Conservation (phyloP, 1,140 invertebrate species). For the Bombus waltoni region DNA sequence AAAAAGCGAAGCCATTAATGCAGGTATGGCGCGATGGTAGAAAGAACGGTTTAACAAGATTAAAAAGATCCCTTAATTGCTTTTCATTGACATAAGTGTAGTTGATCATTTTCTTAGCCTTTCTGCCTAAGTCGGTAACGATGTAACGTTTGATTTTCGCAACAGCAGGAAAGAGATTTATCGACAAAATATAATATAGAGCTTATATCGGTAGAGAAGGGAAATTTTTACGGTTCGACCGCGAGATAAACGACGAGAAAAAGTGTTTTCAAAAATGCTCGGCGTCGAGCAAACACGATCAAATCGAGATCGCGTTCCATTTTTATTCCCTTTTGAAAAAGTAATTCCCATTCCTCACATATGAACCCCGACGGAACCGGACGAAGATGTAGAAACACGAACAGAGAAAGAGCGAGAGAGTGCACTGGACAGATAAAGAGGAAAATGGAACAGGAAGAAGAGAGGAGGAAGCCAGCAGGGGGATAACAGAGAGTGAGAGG, state of each 20-base stretch:
- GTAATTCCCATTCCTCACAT: slow-evolving; percentile 38
- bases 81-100: slow-evolving; percentile 33
- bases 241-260: neutral
- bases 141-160: neutral
- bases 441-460: slow-evolving; percentile 39
- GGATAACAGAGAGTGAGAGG: neutral
- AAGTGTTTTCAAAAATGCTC: neutral
- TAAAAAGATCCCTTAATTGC: slow-evolving; percentile 41
- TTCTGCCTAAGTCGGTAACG: neutral
- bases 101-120: slow-evolving; percentile 20
- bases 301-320: neutral
- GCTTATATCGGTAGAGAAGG: neutral
- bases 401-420: neutral
- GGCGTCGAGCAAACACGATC: neutral
- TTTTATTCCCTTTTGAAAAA: slow-evolving; percentile 37
- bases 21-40: neutral
- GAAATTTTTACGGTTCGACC: neutral
- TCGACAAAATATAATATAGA: no score
- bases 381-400: slow-evolving; percentile 47
- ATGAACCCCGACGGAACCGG: slow-evolving; percentile 29
- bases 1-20: slow-evolving; percentile 9
- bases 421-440: slow-evolving; percentile 37
- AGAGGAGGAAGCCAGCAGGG: slow-evolving; percentile 5
- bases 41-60: slow-evolving; percentile 15
- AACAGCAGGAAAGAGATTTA: no score